These are phyloP conservation scores for Tauraco hartlaubi DNA, from an alignment of 2,797 vertebrate species.

Conservation along the genomic window DNA sequence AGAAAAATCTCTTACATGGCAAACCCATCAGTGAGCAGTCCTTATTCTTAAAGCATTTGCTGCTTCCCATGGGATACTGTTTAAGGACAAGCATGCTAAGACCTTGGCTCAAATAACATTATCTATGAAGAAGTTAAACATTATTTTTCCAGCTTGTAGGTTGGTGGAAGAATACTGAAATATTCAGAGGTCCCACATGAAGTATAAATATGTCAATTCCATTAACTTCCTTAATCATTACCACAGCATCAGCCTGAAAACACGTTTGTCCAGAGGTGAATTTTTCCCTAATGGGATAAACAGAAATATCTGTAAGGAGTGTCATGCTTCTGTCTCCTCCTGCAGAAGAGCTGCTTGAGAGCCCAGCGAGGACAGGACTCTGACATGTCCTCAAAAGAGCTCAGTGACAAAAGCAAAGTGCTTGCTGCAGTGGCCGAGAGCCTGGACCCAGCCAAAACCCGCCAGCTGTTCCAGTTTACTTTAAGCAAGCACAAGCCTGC, in stretches of 20 bases:
- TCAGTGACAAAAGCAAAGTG: not conserved
- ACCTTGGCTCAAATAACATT: constrained; percentile 16
- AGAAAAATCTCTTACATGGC: not conserved
- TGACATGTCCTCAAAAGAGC: not conserved
- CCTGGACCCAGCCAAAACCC: not conserved
- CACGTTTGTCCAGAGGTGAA: not conserved
- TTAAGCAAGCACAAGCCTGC: not conserved
- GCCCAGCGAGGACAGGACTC: not conserved
- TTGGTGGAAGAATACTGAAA: constrained; percentile 29
- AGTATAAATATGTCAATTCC: not conserved
- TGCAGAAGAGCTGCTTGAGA: not conserved
- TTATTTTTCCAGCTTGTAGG: constrained; percentile 59
- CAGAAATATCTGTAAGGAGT: not conserved
- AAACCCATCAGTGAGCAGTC: not conserved
- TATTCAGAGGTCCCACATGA: not conserved
- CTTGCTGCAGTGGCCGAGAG: not conserved
- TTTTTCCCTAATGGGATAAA: not conserved
- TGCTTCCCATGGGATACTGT: not conserved
- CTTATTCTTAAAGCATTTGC: constrained; percentile 13
- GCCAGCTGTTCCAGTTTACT: not conserved
- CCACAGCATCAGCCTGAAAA: not conserved
- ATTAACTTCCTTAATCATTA: not conserved
- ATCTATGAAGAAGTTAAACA: constrained; percentile 49
- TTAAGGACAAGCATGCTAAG: not conserved
- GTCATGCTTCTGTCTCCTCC: not conserved